Percentiles rank a stretch among this genome's conserved stretches.
Evolutionary conservation across 1,140 invertebrate genomes (phyloP).

Genomic region (Drosophila saltans): DNA sequence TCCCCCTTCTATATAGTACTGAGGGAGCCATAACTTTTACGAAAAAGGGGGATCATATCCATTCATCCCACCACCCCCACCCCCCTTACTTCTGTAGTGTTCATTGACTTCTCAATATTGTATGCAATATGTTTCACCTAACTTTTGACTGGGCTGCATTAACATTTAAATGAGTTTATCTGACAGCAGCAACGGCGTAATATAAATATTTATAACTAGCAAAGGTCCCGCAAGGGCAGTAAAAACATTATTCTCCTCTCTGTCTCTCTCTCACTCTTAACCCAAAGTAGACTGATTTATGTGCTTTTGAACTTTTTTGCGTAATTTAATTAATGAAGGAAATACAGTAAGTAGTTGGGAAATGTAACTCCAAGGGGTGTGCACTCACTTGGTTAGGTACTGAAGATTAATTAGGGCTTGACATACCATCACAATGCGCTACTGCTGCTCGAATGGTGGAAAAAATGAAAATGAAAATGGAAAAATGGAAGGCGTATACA

Average conservation of each 20-base stretch:
- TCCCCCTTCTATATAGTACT: not conserved
- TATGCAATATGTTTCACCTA: conserved; percentile 66
- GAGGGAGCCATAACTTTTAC: no score
- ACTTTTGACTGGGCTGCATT: conserved; percentile 69
- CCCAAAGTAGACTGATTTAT: conserved; percentile 75
- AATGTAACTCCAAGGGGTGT: not conserved
- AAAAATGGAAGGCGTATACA: conserved; percentile 48
- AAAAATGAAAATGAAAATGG: no score
- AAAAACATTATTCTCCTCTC: conserved; percentile 45
- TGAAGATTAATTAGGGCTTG: conserved; percentile 75
- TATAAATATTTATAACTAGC: conserved; percentile 72
- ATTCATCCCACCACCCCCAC: not conserved
- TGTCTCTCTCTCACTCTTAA: conserved; percentile 21
- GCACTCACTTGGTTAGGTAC: conserved; percentile 39
- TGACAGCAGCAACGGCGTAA: conserved; percentile 34
- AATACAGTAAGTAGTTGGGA: conserved; percentile 41
- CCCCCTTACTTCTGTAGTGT: not conserved
- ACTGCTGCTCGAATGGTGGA: no score
- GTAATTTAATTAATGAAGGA: conserved; percentile 80
- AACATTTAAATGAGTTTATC: conserved; percentile 82
- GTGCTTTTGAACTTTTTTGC: conserved; percentile 79
- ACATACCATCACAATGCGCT: conserved; percentile 39
- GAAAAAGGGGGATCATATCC: no score
- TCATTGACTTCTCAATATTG: not conserved
- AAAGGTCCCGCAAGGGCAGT: conserved; percentile 63